Evolutionary conservation across 2,888 invertebrate genomes (phyloP), one percentile per base, ranked within the genome.

Genomic region (Carabus problematicus): DNA sequence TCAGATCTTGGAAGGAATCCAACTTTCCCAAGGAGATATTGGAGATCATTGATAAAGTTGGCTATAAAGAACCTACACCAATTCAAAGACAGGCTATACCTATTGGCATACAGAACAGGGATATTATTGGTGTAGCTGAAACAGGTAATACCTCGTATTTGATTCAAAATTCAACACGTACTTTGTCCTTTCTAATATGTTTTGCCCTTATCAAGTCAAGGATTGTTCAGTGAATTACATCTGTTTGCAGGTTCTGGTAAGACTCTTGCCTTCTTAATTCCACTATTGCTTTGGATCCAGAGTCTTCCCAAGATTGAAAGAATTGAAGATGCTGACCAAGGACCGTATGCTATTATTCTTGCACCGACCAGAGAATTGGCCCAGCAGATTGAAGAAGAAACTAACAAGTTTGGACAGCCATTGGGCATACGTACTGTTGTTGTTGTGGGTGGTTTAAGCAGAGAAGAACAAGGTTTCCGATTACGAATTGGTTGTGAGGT

Each of bases 21-120:
- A 89, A 89, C 12, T 91, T 98, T 75, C 94, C 94, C 40, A 86
- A 88, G 74, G 97, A 97, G 79, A 90, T 99, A 70, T 86, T 95
- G 80, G 96, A 97, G 63, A 95, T 98, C 70, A 95, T 99, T 73
- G 92, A 93, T 72, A 89, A 92, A 82, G 94, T 98, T 72, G 98
- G 98, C 1, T 98, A 98, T 78, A 95, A 93, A 82, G 99, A 99
- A 77, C 97, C 99, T 0, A 98, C 99, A 0, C 99, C 99, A 2
- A 99, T 99, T 84, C 99, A 99, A 82, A 85, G 98, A 71, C 98
- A 99, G 83, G 99, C 99, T 66, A 99, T 99, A 79, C 98, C 99
- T 0, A 99, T 99, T 81, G 99, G 99, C 43, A 83, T 94, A 77
- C 92, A 95, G 81, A 95, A 95, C 81, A 85, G 95, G 60, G 95